Evolutionary conservation across 53 echinoderm and acorn worm genomes (phyloP).

Genomic region (Holothuria leucospilota): DNA sequence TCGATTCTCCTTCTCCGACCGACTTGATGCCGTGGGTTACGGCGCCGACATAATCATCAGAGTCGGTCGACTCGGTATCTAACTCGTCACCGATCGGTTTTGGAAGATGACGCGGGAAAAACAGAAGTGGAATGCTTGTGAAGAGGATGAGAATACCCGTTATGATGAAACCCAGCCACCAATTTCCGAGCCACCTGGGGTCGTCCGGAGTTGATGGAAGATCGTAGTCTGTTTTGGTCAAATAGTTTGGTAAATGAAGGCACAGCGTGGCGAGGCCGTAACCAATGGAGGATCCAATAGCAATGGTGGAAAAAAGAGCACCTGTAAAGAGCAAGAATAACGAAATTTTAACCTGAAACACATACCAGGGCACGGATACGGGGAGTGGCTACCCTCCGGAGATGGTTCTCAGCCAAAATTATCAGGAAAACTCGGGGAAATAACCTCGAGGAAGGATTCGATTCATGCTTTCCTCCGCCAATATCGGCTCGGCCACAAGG

Average conservation of each 20-base stretch:
- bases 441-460: too few species aligned
- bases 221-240: neutral
- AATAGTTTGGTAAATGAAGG: constrained; percentile 9
- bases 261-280: constrained; percentile 40
- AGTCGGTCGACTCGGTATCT: neutral
- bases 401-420: too few species aligned
- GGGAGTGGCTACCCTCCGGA: too few species aligned
- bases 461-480: too few species aligned
- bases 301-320: constrained; percentile 30
- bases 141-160: constrained; percentile 56
- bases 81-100: neutral
- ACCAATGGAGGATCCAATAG: constrained; percentile 40
- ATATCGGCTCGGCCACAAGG: too few species aligned
- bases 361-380: too few species aligned
- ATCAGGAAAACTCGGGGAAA: too few species aligned
- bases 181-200: constrained; percentile 82
- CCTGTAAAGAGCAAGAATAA: constrained; percentile 30
- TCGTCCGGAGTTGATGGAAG: constrained; percentile 54
- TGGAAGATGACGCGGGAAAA: constrained; percentile 66
- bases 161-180: constrained; percentile 88
- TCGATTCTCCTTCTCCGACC: neutral
- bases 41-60: constrained; percentile 28
- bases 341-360: too few species aligned
- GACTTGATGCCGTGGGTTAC: constrained; percentile 33
- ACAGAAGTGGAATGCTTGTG: constrained; percentile 67